These are phyloP conservation scores for Cygnus olor DNA, from an alignment of 2,797 vertebrate genomes.

Conservation along the genomic window DNA sequence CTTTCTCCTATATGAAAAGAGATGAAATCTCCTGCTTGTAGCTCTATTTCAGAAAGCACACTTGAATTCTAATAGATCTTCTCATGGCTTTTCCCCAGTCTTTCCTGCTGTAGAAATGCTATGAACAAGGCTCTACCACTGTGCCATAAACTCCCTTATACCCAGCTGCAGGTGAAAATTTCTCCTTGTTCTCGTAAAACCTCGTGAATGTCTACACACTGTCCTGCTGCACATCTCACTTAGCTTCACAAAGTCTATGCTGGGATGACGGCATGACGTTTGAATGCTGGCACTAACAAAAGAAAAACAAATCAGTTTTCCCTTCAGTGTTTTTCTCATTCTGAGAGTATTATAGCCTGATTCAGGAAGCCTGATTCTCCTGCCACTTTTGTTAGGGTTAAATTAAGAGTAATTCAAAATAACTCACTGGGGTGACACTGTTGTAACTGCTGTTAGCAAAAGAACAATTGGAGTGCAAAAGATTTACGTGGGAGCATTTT, in stretches of 20 bases:
- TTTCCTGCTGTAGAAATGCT: not conserved
- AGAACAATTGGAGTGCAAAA: not conserved
- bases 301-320: not conserved
- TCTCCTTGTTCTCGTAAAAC: not conserved
- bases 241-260: not conserved
- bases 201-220: not conserved
- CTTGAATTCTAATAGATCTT: not conserved
- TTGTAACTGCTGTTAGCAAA: not conserved
- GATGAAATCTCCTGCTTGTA: not conserved
- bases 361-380: not conserved
- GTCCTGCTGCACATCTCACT: not conserved
- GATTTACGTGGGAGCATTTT: not conserved
- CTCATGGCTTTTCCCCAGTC: not conserved
- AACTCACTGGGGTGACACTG: not conserved
- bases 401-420: not conserved
- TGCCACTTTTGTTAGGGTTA: not conserved
- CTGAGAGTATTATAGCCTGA: not conserved
- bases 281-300: not conserved
- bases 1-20: not conserved
- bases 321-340: not conserved
- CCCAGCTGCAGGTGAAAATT: not conserved
- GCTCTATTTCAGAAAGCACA: slow-evolving; percentile 14
- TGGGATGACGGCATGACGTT: not conserved
- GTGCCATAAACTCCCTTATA: not conserved
- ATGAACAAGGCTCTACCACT: not conserved